Evolutionary conservation across 92 coral and sea anemone species (phyloP).

Genomic region (Parazoanthus atlanticus): DNA sequence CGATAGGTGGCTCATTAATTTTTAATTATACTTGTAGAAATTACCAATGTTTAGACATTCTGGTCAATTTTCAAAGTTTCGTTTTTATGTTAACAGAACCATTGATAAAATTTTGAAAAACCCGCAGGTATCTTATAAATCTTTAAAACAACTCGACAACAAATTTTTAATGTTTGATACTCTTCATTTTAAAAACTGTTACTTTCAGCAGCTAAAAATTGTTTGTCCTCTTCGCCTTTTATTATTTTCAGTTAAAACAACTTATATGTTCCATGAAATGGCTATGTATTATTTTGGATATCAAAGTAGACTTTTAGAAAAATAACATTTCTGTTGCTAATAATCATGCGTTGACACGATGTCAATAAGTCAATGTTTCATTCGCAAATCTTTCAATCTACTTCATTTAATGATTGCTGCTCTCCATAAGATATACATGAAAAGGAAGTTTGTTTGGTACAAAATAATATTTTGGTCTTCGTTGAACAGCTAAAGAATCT

Average conservation of each 20-base stretch:
- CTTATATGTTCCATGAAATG: neutral
- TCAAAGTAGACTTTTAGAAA: neutral
- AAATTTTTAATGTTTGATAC: constrained; percentile 25
- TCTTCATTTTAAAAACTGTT: constrained; percentile 10
- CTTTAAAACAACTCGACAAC: constrained; percentile 7
- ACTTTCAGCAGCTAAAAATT: neutral
- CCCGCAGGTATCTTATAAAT: constrained; percentile 5
- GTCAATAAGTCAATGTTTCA: neutral
- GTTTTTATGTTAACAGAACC: neutral
- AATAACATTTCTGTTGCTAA: neutral
- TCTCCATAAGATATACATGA: neutral
- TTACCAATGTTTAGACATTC: constrained; percentile 29
- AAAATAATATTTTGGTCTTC: neutral
- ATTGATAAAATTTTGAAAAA: neutral
- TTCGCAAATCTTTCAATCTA: neutral
- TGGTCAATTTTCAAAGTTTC: constrained; percentile 13
- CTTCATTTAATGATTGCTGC: constrained; percentile 9
- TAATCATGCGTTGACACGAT: neutral
- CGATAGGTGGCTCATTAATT: constrained; percentile 36
- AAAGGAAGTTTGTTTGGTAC: neutral
- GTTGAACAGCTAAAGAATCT: neutral
- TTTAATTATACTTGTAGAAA: constrained; percentile 41
- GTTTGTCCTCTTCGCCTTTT: neutral
- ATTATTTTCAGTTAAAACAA: neutral
- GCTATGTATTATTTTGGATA: neutral